Evolutionary conservation across 1,140 invertebrate species (phyloP).

Genomic region (Calephelis virginiensis): DNA sequence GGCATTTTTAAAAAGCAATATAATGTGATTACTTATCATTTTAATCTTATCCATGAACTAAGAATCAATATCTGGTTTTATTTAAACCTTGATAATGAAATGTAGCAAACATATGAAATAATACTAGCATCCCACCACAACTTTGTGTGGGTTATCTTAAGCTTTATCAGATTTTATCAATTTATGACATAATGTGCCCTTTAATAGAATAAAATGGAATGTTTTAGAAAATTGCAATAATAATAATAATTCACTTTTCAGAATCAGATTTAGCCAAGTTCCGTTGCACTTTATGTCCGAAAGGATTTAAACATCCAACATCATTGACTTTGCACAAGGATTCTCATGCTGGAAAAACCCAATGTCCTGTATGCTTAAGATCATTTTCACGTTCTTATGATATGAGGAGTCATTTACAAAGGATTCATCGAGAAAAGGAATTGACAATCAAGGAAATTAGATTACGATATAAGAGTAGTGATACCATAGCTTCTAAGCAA

Average conservation of each 20-base stretch:
- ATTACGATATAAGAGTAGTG: constrained; percentile 59
- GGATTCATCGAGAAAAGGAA: constrained; percentile 79
- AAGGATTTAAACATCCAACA: constrained; percentile 87
- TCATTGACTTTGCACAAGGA: constrained; percentile 87
- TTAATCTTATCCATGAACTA: not conserved
- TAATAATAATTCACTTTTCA: constrained; percentile 41
- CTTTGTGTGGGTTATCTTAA: not conserved
- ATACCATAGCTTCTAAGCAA: constrained; percentile 55
- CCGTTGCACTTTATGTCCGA: constrained; percentile 84
- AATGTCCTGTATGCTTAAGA: constrained; percentile 81
- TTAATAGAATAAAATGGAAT: not conserved
- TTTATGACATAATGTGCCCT: no score
- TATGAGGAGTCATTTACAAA: constrained; percentile 81
- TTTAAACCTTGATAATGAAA: constrained; percentile 3
- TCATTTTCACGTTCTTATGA: constrained; percentile 83
- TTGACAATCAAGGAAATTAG: constrained; percentile 71
- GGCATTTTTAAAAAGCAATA: no score
- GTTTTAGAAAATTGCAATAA: constrained; percentile 13
- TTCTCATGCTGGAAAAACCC: constrained; percentile 86
- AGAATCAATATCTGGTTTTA: not conserved
- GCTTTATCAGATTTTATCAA: no score
- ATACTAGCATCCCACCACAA: not conserved
- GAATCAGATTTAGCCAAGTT: constrained; percentile 79
- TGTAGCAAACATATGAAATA: not conserved
- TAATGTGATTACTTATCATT: no score